Evolutionary conservation across 2,888 invertebrate species (phyloP).

Genomic region (Mesochorus sp.): DNA sequence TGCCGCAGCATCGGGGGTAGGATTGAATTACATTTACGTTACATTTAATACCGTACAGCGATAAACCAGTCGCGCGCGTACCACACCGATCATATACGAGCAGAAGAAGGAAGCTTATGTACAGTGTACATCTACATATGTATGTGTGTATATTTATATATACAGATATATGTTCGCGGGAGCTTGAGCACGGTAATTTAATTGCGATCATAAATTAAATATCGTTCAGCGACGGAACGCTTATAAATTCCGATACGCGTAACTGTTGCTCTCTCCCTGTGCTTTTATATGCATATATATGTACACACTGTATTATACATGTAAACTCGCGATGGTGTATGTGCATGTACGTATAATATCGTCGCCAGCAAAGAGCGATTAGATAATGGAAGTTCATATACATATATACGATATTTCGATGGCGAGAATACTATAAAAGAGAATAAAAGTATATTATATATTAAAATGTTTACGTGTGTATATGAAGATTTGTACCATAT

Average conservation of each 20-base stretch:
- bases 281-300: not conserved
- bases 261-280: conserved; percentile 36
- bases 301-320: not conserved
- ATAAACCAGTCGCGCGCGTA: conserved; percentile 34
- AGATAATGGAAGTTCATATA: conserved; percentile 50
- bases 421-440: not conserved
- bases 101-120: conserved; percentile 9
- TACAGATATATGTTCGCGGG: not conserved
- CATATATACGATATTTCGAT: conserved; percentile 31
- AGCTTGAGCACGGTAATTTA: conserved; percentile 61
- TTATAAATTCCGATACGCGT: conserved; percentile 55
- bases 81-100: not conserved
- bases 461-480: not conserved
- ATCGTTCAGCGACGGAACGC: conserved; percentile 57
- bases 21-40: conserved; percentile 42
- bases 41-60: conserved; percentile 31
- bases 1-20: conserved; percentile 6
- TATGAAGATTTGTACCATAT: not conserved
- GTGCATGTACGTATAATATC: conserved; percentile 27
- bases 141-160: not conserved
- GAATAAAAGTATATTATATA: not conserved
- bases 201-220: conserved; percentile 68
- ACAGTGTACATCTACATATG: not conserved
- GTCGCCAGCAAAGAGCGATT: conserved; percentile 48
- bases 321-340: not conserved